Conservation (phyloP, 2,113 vertebrate species). For the Laterallus jamaicensis region DNA sequence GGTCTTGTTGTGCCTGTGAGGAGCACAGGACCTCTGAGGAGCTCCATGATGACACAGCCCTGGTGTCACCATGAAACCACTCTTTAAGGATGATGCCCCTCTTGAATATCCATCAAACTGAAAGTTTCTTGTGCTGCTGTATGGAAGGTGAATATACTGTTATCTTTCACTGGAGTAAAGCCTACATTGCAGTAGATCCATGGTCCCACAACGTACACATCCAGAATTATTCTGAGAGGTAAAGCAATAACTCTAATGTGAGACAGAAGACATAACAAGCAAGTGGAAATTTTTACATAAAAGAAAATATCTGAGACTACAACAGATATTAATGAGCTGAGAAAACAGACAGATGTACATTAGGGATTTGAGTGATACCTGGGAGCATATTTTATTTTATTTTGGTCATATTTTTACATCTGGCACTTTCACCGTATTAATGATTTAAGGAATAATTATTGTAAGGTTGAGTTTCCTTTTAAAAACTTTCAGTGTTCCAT, state of each 20-base stretch:
- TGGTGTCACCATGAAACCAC: background rate
- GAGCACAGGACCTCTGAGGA: background rate
- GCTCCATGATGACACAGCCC: background rate
- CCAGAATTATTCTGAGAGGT: slow-evolving; percentile 9
- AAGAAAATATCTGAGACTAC: slow-evolving; percentile 56
- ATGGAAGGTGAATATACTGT: background rate
- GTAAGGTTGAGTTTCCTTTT: slow-evolving; percentile 78
- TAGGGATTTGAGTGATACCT: slow-evolving; percentile 69
- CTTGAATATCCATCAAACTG: background rate
- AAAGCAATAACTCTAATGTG: slow-evolving; percentile 14
- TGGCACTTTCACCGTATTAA: slow-evolving; percentile 74
- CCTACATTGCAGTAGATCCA: background rate
- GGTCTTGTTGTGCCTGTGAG: background rate
- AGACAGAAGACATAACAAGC: slow-evolving; percentile 50
- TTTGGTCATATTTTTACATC: slow-evolving; percentile 67
- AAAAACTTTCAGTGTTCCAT: slow-evolving; percentile 77
- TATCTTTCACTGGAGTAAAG: slow-evolving; percentile 12
- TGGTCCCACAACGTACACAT: background rate
- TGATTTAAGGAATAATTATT: slow-evolving; percentile 83
- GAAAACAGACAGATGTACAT: slow-evolving; percentile 65
- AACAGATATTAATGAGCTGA: slow-evolving; percentile 65
- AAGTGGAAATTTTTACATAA: slow-evolving; percentile 64
- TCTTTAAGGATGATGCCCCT: background rate
- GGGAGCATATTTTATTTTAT: slow-evolving; percentile 66
- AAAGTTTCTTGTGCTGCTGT: background rate